Conservation (phyloP, 2,113 vertebrate species). For the Pterophyllum scalare region DNA sequence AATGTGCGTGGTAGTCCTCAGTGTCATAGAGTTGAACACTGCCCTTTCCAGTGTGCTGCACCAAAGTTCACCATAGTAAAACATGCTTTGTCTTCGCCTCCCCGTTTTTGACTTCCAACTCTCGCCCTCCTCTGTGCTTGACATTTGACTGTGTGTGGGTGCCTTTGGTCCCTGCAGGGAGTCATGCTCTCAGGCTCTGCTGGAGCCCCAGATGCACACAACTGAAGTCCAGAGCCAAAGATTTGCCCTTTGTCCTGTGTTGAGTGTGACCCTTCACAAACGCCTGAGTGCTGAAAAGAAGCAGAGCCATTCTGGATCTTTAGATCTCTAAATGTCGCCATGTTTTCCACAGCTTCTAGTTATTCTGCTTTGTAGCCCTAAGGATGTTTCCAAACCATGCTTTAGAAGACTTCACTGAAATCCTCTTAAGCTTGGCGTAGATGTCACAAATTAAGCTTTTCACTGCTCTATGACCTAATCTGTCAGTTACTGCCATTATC, state of each 20-base stretch:
- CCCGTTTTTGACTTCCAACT: conserved; percentile 7
- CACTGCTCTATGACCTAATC: not conserved
- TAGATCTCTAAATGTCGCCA: conserved; percentile 32
- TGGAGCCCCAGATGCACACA: conserved; percentile 57
- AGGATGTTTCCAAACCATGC: not conserved
- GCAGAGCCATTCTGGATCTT: conserved; percentile 17
- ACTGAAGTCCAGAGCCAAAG: conserved; percentile 57
- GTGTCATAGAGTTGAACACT: conserved; percentile 20
- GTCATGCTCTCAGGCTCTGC: conserved; percentile 25
- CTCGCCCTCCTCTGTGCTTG: conserved; percentile 49
- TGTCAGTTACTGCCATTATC: not conserved
- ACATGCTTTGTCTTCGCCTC: conserved; percentile 55
- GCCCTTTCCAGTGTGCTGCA: conserved; percentile 44
- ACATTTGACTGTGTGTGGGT: conserved; percentile 67
- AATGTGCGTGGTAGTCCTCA: conserved; percentile 63
- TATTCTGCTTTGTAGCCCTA: not conserved
- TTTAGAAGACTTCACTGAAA: conserved; percentile 15
- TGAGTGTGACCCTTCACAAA: not conserved
- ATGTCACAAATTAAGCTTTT: conserved; percentile 2
- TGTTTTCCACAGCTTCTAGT: not conserved
- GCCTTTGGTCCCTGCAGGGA: conserved; percentile 54
- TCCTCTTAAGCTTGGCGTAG: not conserved
- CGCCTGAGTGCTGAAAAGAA: conserved; percentile 34
- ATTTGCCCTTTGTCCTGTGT: conserved; percentile 57
- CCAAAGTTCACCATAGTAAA: conserved; percentile 49